Base-by-base conservation (phyloP, 1,140 invertebrate species). In the Leptopilina boulardi region DNA sequence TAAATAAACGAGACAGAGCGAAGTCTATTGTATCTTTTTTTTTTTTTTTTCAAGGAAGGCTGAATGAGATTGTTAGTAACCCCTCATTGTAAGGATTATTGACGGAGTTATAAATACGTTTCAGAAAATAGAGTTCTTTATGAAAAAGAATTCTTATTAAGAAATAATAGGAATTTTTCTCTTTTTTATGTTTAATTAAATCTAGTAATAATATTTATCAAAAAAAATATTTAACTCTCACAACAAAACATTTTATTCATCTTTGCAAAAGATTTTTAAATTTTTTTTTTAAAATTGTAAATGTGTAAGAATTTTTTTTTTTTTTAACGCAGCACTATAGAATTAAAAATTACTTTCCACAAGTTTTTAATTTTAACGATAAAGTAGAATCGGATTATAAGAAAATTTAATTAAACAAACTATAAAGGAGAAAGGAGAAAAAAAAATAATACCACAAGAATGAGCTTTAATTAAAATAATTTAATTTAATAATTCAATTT, bases 71-170 rank as follows among this genome's bases (percentile, higher is more conserved):
- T 66, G 56, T 66, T 66, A 66, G 56, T 26, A 66, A 30, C 8
- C 56, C n/a, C 56, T 38, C 23, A 66, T 66, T 66, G 56, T 66
- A 23, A 59, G 21, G 10, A 59, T 26, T 59, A 59, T 26, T 59
- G 56, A 59, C 21, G 2, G 11, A 13, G 56, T 59, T 59, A 59
- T 59, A 59, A 59, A 59, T 59, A 59, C 19, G 2, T 21, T 59
- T 15, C 3, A 26, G 23, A 26, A 59, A 21, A 26, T 59, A 59
- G 21, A 19, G 19, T 54, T 18, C 18, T 54, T 54, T 54, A 42
- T 42, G 10, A 42, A 41, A 42, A 42, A 13, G 13, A 51, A 18
- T 51, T 51, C 47, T 51, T 51, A 18, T 51, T 51, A 18, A 51
- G 47, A 18, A 51, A 51, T 51, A 51, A 18, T 51, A 18, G 13